Evolutionary conservation across 1,140 invertebrate genomes (phyloP).

Genomic region (Leucophenga varia): DNA sequence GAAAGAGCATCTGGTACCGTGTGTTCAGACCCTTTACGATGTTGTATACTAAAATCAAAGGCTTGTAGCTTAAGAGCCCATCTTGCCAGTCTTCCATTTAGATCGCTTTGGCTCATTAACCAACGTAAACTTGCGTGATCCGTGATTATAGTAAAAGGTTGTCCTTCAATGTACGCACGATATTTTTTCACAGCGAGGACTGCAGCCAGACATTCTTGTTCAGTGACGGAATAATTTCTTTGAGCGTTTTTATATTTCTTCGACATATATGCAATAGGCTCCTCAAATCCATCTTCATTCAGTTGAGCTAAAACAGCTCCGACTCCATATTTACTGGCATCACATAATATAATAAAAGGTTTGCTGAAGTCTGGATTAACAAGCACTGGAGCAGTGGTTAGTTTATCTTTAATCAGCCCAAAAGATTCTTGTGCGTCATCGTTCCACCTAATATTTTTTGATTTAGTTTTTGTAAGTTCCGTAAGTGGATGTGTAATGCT

Average conservation of each 20-base stretch:
- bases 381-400: conserved; percentile 31
- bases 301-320: conserved; percentile 45
- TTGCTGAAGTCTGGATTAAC: too few species aligned
- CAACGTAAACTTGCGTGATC: conserved; percentile 10
- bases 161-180: conserved; percentile 2
- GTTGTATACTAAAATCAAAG: conserved; percentile 4
- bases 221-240: too few species aligned
- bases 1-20: conserved; percentile 2
- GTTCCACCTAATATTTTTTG: conserved; percentile 18
- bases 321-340: conserved; percentile 41
- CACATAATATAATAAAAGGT: too few species aligned
- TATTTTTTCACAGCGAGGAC: conserved; percentile 6
- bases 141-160: conserved; percentile 3
- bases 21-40: conserved; percentile 4
- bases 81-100: conserved; percentile 23
- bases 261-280: conserved; percentile 23
- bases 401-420: conserved; percentile 27
- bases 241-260: too few species aligned
- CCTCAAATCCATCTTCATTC: conserved; percentile 22
- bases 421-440: conserved; percentile 41
- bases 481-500: background rate
- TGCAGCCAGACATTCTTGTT: too few species aligned
- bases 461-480: conserved; percentile 2
- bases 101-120: conserved; percentile 22
- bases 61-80: conserved; percentile 5